Conservation (phyloP, 1,140 invertebrate genomes). For the Mesaphorura yosii region DNA sequence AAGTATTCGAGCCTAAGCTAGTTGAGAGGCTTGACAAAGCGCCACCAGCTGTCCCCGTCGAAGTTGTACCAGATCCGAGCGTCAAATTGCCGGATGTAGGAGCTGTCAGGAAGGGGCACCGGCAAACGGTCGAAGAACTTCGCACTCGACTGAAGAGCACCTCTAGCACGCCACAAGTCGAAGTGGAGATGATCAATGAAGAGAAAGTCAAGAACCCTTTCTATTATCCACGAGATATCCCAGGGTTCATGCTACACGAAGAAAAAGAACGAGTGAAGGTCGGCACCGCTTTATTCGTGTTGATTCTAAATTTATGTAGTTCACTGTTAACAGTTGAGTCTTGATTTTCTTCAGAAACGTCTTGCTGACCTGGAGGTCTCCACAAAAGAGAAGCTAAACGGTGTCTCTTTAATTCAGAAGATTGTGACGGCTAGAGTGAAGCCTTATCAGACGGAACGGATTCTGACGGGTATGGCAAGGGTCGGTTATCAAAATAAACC, state of each 20-base stretch:
- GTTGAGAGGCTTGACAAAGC: too few species aligned
- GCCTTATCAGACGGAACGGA: not conserved
- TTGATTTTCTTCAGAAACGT: conserved; percentile 2
- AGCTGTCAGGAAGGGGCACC: too few species aligned
- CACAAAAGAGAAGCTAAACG: conserved; percentile 7
- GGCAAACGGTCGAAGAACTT: too few species aligned
- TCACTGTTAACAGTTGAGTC: not conserved
- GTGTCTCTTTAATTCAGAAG: not conserved
- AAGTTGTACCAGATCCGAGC: too few species aligned
- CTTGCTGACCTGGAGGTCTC: not conserved
- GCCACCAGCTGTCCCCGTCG: too few species aligned
- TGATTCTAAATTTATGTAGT: not conserved
- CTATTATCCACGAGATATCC: conserved; percentile 13
- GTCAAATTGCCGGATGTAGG: too few species aligned
- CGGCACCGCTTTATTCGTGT: too few species aligned
- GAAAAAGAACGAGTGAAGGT: conserved; percentile 13
- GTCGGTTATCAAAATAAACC: not conserved
- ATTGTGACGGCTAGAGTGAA: not conserved
- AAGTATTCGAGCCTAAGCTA: too few species aligned
- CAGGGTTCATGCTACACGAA: conserved; percentile 10
- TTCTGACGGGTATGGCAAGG: not conserved
- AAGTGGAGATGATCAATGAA: conserved; percentile 13
- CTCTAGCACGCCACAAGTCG: too few species aligned
- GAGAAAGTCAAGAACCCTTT: conserved; percentile 27
- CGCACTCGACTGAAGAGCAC: too few species aligned